A percentile compares a stretch with the other conserved stretches of the same genome.
Evolutionary conservation across 2,113 vertebrate genomes (phyloP).

Genomic region (Bos javanicus): DNA sequence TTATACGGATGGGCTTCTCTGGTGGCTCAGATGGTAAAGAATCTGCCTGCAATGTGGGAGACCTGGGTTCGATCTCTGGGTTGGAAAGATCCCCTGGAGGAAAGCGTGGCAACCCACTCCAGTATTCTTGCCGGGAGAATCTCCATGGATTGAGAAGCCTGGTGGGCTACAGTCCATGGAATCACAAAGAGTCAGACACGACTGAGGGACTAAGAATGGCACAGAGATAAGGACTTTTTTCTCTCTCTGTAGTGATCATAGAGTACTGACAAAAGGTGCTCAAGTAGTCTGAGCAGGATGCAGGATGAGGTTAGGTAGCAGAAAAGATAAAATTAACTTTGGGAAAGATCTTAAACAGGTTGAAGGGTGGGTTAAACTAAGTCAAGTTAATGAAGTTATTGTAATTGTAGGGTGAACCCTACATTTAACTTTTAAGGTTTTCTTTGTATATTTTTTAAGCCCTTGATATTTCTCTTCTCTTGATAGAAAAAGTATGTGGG

Average conservation of each 20-base stretch:
- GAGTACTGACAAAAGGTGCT: neutral
- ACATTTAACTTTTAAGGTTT: neutral
- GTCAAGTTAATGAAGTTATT: constrained; percentile 2
- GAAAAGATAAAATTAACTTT: neutral
- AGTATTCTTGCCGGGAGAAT: neutral
- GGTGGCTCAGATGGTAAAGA: neutral
- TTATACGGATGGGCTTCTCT: neutral
- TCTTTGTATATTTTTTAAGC: neutral
- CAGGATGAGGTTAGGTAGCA: neutral
- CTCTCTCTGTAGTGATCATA: neutral
- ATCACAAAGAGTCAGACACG: neutral
- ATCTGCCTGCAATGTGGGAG: neutral
- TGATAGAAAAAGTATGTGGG: neutral
- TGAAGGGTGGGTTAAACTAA: constrained; percentile 12
- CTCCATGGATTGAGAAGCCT: neutral
- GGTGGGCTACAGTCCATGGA: neutral
- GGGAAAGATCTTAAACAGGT: neutral
- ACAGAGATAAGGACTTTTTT: neutral
- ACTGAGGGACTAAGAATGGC: neutral
- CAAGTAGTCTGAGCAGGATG: neutral
- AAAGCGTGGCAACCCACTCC: neutral
- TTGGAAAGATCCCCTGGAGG: neutral
- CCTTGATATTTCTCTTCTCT: neutral
- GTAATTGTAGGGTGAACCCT: neutral
- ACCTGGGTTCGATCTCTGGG: neutral